A percentile compares a stretch with the other conserved stretches of the same genome.
Conservation (phyloP, 2,888 invertebrate genomes). For the Hedya salicella region DNA sequence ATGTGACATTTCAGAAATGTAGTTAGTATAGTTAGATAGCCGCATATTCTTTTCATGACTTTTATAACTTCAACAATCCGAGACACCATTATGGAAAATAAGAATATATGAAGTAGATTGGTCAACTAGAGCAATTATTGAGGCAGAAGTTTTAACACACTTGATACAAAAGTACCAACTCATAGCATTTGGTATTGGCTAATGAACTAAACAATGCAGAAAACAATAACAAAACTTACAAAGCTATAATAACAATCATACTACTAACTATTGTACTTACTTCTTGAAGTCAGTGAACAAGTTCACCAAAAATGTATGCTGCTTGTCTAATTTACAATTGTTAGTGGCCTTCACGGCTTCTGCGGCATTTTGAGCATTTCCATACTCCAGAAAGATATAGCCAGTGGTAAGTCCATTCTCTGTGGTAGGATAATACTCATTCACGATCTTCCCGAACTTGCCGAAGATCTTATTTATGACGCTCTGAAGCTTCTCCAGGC, state of each 20-base stretch:
- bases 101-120: too few relatives aligned
- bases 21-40: neutral
- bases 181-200: neutral
- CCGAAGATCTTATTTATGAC: slow-evolving; percentile 96
- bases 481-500: slow-evolving; percentile 95
- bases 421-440: slow-evolving; percentile 94
- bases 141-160: neutral
- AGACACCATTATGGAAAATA: too few relatives aligned
- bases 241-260: neutral
- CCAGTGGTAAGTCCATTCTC: slow-evolving; percentile 95
- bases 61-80: too few relatives aligned
- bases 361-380: slow-evolving; percentile 91
- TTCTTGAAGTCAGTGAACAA: slow-evolving; percentile 98
- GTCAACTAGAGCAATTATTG: too few relatives aligned
- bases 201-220: neutral
- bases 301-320: slow-evolving; percentile 97
- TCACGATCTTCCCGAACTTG: slow-evolving; percentile 93
- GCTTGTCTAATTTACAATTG: slow-evolving; percentile 97
- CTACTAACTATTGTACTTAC: slow-evolving; percentile 79
- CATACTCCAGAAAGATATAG: slow-evolving; percentile 97
- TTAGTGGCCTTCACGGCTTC: slow-evolving; percentile 95
- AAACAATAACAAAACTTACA: slow-evolving; percentile 12
- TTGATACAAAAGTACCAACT: neutral
- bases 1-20: neutral
- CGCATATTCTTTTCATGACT: too few relatives aligned